Percentiles rank a stretch among this genome's conserved stretches.
phyloP scores from a whole-genome alignment of 2,113 vertebrate species.

The Hypanus sabinus region DNA sequence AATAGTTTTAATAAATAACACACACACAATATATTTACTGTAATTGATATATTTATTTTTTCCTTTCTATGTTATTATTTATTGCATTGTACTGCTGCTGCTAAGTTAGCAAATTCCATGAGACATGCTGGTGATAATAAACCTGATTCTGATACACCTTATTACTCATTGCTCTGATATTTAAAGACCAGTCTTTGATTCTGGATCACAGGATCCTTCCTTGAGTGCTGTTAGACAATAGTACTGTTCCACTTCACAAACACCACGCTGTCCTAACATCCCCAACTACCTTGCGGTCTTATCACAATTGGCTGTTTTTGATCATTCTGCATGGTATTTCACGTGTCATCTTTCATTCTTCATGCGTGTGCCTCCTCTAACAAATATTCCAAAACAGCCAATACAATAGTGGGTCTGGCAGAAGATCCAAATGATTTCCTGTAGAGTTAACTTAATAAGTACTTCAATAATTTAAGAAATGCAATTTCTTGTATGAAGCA shows the following conservation, averaged over 20 bases:
- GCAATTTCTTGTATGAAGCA: not conserved
- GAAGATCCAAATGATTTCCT: not conserved
- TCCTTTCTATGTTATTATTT: no score
- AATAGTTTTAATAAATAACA: no score
- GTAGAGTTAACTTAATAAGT: not conserved
- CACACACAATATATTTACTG: no score
- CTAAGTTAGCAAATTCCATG: no score
- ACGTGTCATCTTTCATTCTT: not conserved
- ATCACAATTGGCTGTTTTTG: not conserved
- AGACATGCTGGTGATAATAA: no score
- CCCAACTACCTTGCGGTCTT: not conserved
- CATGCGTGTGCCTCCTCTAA: not conserved
- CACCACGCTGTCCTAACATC: not conserved
- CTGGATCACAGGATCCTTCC: no score
- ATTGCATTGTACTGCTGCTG: no score
- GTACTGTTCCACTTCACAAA: not conserved
- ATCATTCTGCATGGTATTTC: not conserved
- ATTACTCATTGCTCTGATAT: no score
- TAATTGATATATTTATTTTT: no score
- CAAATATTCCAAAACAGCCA: not conserved
- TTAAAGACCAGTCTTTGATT: no score
- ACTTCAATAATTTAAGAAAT: not conserved
- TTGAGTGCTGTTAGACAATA: no score
- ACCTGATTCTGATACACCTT: no score
- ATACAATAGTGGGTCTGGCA: not conserved